Conservation (phyloP, 2,797 vertebrate genomes). For the Ceryle rudis region DNA sequence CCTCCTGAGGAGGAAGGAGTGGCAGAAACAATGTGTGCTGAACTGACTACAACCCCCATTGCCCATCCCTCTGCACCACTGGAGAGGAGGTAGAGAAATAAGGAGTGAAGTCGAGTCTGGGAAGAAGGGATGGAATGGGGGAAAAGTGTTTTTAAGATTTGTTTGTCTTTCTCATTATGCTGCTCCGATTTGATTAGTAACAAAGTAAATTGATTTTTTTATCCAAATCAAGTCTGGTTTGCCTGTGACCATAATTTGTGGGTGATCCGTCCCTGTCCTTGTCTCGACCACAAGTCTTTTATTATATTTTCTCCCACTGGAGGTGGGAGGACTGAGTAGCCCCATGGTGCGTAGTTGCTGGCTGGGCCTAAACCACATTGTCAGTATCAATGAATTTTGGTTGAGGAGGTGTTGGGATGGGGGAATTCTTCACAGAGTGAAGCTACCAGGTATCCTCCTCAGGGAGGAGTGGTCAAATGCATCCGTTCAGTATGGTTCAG, state of each 20-base stretch:
- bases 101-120: background rate
- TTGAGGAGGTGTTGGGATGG: background rate
- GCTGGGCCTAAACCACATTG: background rate
- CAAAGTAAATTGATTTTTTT: background rate
- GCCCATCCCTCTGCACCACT: background rate
- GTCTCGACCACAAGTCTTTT: background rate
- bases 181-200: background rate
- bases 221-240: background rate
- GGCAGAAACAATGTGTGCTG: background rate
- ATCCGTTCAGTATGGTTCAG: background rate
- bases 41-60: background rate
- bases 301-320: background rate
- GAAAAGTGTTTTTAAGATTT: background rate
- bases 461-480: background rate
- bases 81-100: background rate
- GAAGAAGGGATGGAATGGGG: background rate
- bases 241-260: background rate
- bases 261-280: background rate
- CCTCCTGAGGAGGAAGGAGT: background rate
- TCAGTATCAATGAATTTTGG: background rate
- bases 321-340: background rate
- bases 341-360: background rate
- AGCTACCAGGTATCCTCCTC: background rate
- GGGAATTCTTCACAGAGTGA: background rate
- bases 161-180: background rate